Base-by-base conservation (phyloP, 2,888 invertebrate species). In the Eupithecia exiguata region DNA sequence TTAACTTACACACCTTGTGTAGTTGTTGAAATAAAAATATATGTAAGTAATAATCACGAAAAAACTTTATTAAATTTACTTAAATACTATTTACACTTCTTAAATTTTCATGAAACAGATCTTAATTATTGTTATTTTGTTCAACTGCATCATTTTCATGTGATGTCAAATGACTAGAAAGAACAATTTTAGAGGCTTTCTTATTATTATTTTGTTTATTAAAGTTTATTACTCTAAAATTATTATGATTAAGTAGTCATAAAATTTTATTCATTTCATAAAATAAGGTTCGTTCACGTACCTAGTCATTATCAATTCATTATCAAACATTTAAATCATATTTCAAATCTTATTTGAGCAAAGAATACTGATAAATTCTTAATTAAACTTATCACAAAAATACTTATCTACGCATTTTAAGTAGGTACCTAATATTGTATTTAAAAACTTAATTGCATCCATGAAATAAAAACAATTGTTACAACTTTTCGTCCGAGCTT, bases 401-500 rank as follows among this genome's bases (percentile, higher is more conserved):
- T 58, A n/a, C 18, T 4, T 35, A 62, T 12, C 5, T 35, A 30
- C n/a, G 18, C 10, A 49, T 49, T 14, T 5, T 36, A 68, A 68
- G 1, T 30, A 4, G 30, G 36, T 43, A 36, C 0, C 5, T 53
- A 25, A 58, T 12, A 14, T 58, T 6, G 5, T 58, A 21, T 14
- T 25, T 58, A 5, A 5, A 12, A 14, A 25, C 21, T 5, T 12
- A 58, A 58, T 58, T 58, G 21, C 53, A 58, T 25, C 58, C 25
- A 25, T 12, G n/a, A 58, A 25, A 25, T 58, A 1, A 21, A 49
- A 21, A 53, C 21, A 21, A 21, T 21, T 3, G 12, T 65, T 73
- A 92, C 72, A 93, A 80, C 78, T 82, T 91, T 74, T 94, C 93
- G 75, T 93, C 93, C 0, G 94, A 92, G 79, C 91, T 92, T 78